Conservation (phyloP, 2,113 vertebrate species). For the Xiphorhynchus elegans region DNA sequence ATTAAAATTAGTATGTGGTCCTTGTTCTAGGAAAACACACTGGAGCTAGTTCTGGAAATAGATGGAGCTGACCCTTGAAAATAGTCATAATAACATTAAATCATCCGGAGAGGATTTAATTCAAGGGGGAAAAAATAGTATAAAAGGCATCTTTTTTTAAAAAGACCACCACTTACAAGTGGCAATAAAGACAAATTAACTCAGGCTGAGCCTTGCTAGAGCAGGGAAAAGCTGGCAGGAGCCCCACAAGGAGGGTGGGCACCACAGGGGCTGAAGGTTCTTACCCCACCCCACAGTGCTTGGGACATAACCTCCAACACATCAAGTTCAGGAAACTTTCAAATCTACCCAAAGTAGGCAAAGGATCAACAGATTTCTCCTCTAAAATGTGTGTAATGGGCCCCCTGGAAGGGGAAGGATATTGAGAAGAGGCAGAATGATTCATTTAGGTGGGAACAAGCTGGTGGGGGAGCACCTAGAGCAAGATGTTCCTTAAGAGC, state of each 20-base stretch:
- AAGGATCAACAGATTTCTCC: not conserved
- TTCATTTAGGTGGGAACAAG: not conserved
- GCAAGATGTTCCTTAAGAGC: not conserved
- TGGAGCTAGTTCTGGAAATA: constrained; percentile 23
- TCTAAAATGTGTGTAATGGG: not conserved
- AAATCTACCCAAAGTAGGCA: not conserved
- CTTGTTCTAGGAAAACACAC: constrained; percentile 35
- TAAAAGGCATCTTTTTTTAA: not conserved
- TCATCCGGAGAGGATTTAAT: constrained; percentile 46
- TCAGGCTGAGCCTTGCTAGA: not conserved
- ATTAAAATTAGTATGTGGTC: constrained; percentile 39
- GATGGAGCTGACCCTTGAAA: constrained; percentile 54
- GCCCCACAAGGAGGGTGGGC: not conserved
- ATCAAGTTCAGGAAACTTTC: not conserved
- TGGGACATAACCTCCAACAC: not conserved
- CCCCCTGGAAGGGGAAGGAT: not conserved
- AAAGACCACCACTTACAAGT: not conserved
- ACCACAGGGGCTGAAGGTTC: not conserved
- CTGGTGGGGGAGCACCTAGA: not conserved
- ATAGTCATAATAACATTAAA: constrained; percentile 54
- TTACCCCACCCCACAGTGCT: accelerated
- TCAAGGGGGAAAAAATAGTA: not conserved
- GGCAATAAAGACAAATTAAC: not conserved
- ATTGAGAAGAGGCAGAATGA: not conserved
- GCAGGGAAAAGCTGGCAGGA: not conserved